A percentile compares a stretch with the other conserved stretches of the same genome.
phyloP scores from a whole-genome alignment of 2,113 vertebrate genomes.

The Prunella fulvescens region DNA sequence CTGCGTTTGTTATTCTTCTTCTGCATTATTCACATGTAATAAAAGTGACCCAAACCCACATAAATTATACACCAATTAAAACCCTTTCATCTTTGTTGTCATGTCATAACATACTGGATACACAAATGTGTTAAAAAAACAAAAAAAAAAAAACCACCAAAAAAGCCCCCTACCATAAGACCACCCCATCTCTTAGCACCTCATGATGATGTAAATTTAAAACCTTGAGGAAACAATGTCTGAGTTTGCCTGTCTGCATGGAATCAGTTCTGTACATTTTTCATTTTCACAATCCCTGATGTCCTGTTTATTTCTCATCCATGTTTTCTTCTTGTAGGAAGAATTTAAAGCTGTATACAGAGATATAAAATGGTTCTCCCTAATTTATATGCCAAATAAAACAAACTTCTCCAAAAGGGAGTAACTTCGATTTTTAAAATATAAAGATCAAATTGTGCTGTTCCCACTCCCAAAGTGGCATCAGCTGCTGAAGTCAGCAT shows the following conservation, averaged over 20 bases:
- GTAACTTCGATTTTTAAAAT: not conserved
- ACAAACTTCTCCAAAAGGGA: not conserved
- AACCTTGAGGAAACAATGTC: not conserved
- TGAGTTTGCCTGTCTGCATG: not conserved
- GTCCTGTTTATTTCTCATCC: not conserved
- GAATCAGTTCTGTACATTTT: not conserved
- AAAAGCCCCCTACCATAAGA: not conserved
- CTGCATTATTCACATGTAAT: not conserved
- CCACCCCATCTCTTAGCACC: rapidly evolving
- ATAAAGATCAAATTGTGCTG: not conserved
- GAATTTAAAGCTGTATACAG: not conserved
- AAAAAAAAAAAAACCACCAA: no score
- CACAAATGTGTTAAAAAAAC: not conserved
- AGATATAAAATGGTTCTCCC: not conserved
- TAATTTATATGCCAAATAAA: not conserved
- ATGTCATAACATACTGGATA: not conserved
- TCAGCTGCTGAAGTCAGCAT: not conserved
- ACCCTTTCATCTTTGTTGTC: not conserved
- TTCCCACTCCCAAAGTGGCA: rapidly evolving
- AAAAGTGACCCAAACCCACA: not conserved
- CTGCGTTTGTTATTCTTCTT: not conserved
- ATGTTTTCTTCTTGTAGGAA: not conserved
- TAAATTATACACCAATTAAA: not conserved
- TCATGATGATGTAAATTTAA: not conserved
- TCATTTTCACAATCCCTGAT: not conserved